phyloP scores from a whole-genome alignment of 2,113 vertebrate species.

The Ptychochromis oligacanthus region DNA sequence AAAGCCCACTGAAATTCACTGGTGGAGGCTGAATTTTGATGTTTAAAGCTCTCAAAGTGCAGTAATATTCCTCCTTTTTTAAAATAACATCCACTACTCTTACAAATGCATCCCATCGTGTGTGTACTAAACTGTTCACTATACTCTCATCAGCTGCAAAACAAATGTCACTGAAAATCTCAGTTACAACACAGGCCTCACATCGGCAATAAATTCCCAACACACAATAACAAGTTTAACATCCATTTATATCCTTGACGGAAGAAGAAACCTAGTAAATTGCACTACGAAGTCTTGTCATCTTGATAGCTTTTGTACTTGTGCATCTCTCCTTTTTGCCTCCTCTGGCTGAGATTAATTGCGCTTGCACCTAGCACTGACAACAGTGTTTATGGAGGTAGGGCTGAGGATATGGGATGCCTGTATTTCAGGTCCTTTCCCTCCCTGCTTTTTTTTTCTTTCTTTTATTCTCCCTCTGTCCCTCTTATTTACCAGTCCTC shows the following conservation, averaged over 20 bases:
- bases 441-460: background rate
- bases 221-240: conserved; percentile 68
- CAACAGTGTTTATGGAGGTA: conserved; percentile 77
- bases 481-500: conserved; percentile 53
- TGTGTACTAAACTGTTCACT: background rate
- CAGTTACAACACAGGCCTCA: conserved; percentile 54
- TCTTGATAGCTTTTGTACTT: conserved; percentile 76
- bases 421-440: conserved; percentile 62
- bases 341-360: conserved; percentile 77
- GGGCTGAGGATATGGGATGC: conserved; percentile 50
- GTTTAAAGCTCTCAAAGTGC: background rate
- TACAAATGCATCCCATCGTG: background rate
- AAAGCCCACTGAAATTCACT: background rate
- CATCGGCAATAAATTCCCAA: conserved; percentile 51
- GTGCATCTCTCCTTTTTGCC: conserved; percentile 56
- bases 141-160: conserved; percentile 44
- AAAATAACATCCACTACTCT: conserved; percentile 38
- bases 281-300: conserved; percentile 71
- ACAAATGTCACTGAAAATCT: conserved; percentile 57
- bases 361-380: conserved; percentile 62
- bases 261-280: conserved; percentile 66
- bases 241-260: conserved; percentile 68
- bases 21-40: conserved; percentile 1
- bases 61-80: background rate
- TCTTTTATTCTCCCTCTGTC: conserved; percentile 19